These are phyloP conservation scores for Poecilus cupreus DNA, from an alignment of 2,888 invertebrate genomes.

Conservation along the genomic window DNA sequence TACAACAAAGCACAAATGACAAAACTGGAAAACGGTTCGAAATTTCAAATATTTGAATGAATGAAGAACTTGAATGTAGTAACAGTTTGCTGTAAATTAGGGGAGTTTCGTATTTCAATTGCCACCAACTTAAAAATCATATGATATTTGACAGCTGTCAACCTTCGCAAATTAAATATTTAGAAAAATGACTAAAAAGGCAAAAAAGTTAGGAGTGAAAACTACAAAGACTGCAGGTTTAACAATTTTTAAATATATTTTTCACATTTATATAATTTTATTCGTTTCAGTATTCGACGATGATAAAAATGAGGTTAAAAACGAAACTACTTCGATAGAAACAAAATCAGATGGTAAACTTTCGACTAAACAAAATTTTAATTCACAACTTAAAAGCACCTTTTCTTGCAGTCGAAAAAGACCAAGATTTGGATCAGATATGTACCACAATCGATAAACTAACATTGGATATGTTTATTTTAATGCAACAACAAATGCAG, in stretches of 20 bases:
- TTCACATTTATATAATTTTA: background rate
- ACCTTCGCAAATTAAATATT: background rate
- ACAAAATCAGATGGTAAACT: slow-evolving; percentile 43
- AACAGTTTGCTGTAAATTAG: no score
- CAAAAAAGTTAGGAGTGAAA: slow-evolving; percentile 55
- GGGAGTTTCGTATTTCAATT: no score
- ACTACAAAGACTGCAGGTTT: slow-evolving; percentile 42
- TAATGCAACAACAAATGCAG: slow-evolving; percentile 84
- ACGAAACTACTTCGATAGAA: slow-evolving; percentile 30
- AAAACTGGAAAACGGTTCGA: background rate
- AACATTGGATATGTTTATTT: slow-evolving; percentile 80
- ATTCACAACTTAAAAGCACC: background rate
- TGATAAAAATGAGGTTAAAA: slow-evolving; percentile 38
- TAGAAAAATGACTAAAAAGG: slow-evolving; percentile 50
- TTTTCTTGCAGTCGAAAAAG: background rate
- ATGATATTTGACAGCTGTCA: slow-evolving; percentile 28
- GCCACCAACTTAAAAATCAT: background rate
- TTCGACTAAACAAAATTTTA: background rate
- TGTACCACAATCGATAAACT: slow-evolving; percentile 81
- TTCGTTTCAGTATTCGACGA: slow-evolving; percentile 29
- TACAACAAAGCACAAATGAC: background rate
- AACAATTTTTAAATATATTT: no score
- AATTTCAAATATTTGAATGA: slow-evolving; percentile 35
- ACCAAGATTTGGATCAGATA: slow-evolving; percentile 70
- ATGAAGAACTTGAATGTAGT: no score